Evolutionary conservation across 2,113 vertebrate genomes (phyloP).

Genomic region (Ceyx margarethae): DNA sequence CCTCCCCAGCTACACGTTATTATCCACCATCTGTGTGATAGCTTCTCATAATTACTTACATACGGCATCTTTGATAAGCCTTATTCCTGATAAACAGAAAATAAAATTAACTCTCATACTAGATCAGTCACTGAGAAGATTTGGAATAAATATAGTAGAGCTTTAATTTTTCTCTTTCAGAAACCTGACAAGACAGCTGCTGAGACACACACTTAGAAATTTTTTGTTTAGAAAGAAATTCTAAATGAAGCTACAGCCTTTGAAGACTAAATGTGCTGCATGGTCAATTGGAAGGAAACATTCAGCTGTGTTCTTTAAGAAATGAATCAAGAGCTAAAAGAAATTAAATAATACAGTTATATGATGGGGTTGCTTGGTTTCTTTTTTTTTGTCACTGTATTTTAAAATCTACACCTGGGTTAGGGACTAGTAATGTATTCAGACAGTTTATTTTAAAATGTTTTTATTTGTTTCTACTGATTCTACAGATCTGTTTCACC

Average conservation of each 20-base stretch:
- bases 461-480: background rate
- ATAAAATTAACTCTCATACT: conserved; percentile 77
- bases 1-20: conserved; percentile 65
- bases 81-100: conserved; percentile 78
- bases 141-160: conserved; percentile 72
- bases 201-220: conserved; percentile 53
- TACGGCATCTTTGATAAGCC: conserved; percentile 67
- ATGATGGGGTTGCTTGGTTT: background rate
- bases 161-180: conserved; percentile 72
- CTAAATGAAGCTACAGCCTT: conserved; percentile 54
- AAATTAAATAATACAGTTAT: conserved; percentile 56
- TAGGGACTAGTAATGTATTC: background rate
- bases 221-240: conserved; percentile 73
- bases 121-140: conserved; percentile 64
- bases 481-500: conserved; percentile 19
- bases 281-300: conserved; percentile 51
- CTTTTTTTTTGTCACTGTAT: conserved; percentile 33
- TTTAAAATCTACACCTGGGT: conserved; percentile 66
- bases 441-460: background rate
- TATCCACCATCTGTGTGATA: conserved; percentile 73
- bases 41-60: conserved; percentile 73
- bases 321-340: conserved; percentile 36
- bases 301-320: conserved; percentile 35
- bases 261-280: conserved; percentile 47
- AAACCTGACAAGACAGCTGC: conserved; percentile 75